Conservation (phyloP, 2,797 vertebrate genomes). For the Aulostomus chinensis region DNA sequence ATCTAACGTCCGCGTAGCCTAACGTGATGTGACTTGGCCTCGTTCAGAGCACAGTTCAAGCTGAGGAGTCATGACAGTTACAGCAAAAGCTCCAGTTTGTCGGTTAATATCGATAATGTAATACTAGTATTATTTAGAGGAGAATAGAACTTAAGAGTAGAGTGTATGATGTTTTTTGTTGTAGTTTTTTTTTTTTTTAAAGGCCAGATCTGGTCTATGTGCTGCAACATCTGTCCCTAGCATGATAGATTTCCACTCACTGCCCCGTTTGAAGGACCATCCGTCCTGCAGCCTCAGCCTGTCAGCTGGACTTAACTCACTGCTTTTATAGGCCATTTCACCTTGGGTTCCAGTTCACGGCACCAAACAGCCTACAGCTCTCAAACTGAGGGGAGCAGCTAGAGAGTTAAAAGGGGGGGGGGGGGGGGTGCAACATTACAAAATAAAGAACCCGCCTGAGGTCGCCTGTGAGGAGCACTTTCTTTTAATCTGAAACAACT, state of each 20-base stretch:
- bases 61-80: no score
- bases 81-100: no score
- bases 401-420: conserved; percentile 24
- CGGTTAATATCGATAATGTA: background rate
- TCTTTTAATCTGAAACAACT: background rate
- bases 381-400: conserved; percentile 38
- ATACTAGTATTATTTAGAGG: background rate
- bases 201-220: background rate
- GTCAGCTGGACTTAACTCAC: conserved; percentile 48
- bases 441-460: background rate
- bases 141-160: background rate
- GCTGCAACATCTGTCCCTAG: conserved; percentile 39
- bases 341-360: conserved; percentile 67
- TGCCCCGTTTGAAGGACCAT: conserved; percentile 50
- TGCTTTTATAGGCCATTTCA: conserved; percentile 67
- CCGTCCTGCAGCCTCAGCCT: conserved; percentile 39
- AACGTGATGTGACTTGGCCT: conserved; percentile 14
- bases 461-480: background rate
- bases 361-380: conserved; percentile 39
- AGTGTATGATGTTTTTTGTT: background rate
- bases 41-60: background rate
- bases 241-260: conserved; percentile 41
- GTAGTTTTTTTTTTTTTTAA: background rate
- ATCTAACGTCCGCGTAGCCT: conserved; percentile 41
- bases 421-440: background rate